phyloP scores from a whole-genome alignment of 1,140 invertebrate genomes.

The Meteorus sp. region DNA sequence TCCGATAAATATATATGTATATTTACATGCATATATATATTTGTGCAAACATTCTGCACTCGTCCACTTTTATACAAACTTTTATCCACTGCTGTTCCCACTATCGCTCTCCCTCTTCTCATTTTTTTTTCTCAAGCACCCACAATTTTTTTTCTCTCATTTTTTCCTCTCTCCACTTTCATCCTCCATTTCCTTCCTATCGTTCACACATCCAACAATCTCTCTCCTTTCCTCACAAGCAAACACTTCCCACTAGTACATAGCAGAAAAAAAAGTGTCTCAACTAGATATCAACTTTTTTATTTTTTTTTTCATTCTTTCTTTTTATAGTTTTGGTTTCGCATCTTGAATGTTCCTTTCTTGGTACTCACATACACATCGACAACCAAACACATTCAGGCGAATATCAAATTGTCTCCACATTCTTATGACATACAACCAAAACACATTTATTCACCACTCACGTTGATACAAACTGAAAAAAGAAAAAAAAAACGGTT shows the following conservation, averaged over 20 bases:
- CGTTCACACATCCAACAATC: no score
- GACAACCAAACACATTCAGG: conserved; percentile 6
- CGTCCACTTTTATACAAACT: conserved; percentile 17
- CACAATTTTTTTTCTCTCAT: conserved; percentile 12
- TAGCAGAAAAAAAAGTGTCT: conserved; percentile 5
- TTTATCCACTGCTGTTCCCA: conserved; percentile 3
- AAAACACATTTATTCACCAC: no score
- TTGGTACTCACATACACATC: conserved; percentile 19
- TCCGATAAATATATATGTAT: no score
- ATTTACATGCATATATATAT: no score
- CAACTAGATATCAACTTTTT: neutral
- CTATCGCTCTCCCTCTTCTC: conserved; percentile 1
- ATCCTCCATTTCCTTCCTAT: no score
- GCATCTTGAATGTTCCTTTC: conserved; percentile 16
- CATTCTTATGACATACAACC: conserved; percentile 23
- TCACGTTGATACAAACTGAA: no score
- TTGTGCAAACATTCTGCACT: neutral
- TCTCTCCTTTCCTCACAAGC: conserved; percentile 1
- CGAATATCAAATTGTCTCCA: conserved; percentile 11
- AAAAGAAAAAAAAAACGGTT: no score
- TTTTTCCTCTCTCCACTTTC: no score
- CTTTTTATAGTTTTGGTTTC: conserved; percentile 9
- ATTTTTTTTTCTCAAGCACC: conserved; percentile 1
- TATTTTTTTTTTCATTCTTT: conserved; percentile 11
- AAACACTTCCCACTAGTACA: conserved; percentile 11